A percentile compares a stretch with the other conserved stretches of the same genome.
These are phyloP conservation scores for Coryphaenoides rupestris DNA, from an alignment of 2,113 vertebrate genomes.

Conservation along the genomic window DNA sequence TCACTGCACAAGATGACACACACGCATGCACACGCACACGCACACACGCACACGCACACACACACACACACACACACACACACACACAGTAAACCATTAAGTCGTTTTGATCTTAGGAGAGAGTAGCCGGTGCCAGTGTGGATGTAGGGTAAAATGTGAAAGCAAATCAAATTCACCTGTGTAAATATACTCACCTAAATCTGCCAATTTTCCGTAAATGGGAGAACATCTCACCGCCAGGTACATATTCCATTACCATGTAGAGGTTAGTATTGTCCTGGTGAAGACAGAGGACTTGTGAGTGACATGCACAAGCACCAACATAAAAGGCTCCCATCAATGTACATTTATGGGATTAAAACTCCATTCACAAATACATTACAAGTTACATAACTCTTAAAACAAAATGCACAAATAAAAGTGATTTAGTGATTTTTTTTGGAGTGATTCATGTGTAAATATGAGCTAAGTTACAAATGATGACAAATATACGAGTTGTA, in stretches of 20 bases:
- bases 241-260: constrained; percentile 94
- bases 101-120: no score
- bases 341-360: no score
- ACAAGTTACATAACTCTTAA: no score
- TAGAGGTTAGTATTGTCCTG: constrained; percentile 91
- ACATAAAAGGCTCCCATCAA: background rate
- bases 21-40: background rate
- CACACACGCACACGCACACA: no score
- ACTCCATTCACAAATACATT: no score
- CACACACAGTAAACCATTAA: no score
- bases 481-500: no score
- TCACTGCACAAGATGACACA: constrained; percentile 42
- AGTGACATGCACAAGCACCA: constrained; percentile 18
- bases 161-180: background rate
- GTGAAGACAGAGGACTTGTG: constrained; percentile 24
- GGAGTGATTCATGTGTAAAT: no score
- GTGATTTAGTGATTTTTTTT: no score
- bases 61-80: no score
- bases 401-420: no score
- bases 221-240: constrained; percentile 92
- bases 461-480: no score
- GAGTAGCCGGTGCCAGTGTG: background rate
- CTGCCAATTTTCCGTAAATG: constrained; percentile 87
- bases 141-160: background rate
- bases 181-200: constrained; percentile 76